Base-by-base conservation (phyloP, 2,113 vertebrate species). In the Platichthys flesus region DNA sequence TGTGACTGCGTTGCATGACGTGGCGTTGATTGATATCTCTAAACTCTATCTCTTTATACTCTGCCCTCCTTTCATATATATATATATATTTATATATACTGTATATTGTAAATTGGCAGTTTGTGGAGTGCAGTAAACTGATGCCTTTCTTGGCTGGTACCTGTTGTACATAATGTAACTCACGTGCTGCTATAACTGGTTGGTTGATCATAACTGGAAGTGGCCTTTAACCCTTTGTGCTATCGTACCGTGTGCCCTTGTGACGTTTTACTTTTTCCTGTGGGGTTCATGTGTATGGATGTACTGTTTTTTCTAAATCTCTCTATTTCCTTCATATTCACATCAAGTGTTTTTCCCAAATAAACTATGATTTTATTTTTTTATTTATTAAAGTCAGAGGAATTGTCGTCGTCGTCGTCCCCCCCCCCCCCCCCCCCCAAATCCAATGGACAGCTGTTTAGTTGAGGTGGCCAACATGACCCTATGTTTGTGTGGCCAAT, bases 1-100 rank as follows among this genome's bases (percentile, higher is more conserved):
- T 95, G 94, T 95, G 93, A 94, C 88, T 90, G 91, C 91, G 90
- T 94, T 94, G 95, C 95, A 95, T 96, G 95, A 94, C 88, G 90
- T 95, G 93, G 84, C 90, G 85, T 94, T 88, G 82, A 90, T 86
- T 90, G 83, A 88, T 93, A 89, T 93, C 82, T 92, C 85, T 91
- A 4, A 82, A 80, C 78, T 87, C 80, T 90, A 21, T 88, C 86
- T 90, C 81, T 92, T 70, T 85, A 85, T 81, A 90, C 73, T 90
- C 76, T 87, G 79, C 82, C 85, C 88, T 84, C 78, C 84, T 84
- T 85, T 80, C 78, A 71, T 82, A 81, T 83, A 73, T 88, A 71
- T 82, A 73, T 88, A 84, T 86, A 73, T 88, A 84, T 86, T 37
- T 85, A 84, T 88, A 86, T 90, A 82, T 87, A 74, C 66, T 90